Evolutionary conservation across 2,797 vertebrate genomes (phyloP), one percentile per base, ranked within the genome.

Genomic region (Scleropages formosus): DNA sequence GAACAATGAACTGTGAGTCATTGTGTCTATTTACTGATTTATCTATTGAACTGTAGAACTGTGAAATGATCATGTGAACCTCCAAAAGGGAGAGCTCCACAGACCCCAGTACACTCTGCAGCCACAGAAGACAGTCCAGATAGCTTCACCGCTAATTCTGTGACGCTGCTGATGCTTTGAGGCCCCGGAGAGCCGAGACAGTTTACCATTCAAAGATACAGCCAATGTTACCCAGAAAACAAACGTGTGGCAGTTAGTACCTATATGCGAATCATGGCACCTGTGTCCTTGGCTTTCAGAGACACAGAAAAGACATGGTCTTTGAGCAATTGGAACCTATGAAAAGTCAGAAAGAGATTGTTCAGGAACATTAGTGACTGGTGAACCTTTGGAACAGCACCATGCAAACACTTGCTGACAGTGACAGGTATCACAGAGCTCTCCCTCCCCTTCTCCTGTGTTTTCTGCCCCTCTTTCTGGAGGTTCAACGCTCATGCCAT

Each of bases 11-110:
- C 12, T 65, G 49, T 65, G 47, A 75, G 77, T 72, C 62, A 53
- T 63, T 78, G 81, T 86, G 86, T 86, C 85, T 79, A 82, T 85
- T 85, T 86, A 87, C 87, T 88, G 85, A 82, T 87, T 89, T 80
- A 79, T 87, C 69, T 49, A 39, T 78, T 71, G n/a, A n/a, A n/a
- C 63, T 85, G 85, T 66, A 59, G 63, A 16, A 75, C 84, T 85
- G 63, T 85, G 81, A 76, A 70, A 83, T 31, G 39, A 74, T 69
- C 66, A 53, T 82, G 82, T 85, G 88, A 90, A 90, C 88, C 90
- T 93, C 89, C 89, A 88, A 69, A 60, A 78, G 83, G 73, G 80
- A 88, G 90, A 91, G 90, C 89, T 91, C 81, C 88, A 84, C 81
- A 77, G 78, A 80, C 72, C 74, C 68, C 20, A 20, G 20, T 61